Evolutionary conservation across 2,888 invertebrate genomes (phyloP), one percentile per base, ranked within the genome.

Genomic region (Hydrotaea diabolus): DNA sequence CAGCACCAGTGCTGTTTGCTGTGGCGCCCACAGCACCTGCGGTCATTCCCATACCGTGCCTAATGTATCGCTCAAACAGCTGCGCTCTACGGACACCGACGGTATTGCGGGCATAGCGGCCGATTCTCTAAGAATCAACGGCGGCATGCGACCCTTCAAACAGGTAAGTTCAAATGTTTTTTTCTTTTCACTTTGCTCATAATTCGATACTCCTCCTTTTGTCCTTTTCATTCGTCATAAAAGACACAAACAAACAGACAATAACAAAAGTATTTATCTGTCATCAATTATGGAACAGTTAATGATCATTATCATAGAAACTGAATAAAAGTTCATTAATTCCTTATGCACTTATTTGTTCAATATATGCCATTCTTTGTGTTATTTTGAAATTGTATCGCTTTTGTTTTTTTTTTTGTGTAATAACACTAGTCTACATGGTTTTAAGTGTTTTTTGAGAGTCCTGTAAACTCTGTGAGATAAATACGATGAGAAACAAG

Each of bases 81-180:
- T 97, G 79, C 94, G 96, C 87, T 93, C 93, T 75, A 96, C 96
- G 93, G 95, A 95, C 64, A 95, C 95, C 85, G 97, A 97, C 91
- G 97, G 97, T 87, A 97, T 98, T 86, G 98, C 98, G 69, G 97
- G 97, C 91, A 98, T 99, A 90, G 98, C 98, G 23, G 98, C 98
- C 73, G 98, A 98, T 93, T 98, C 98, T 81, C 94, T 98, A 89
- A 94, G 98, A 90, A 97, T 98, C 93, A 98, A 98, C 93, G 99
- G 98, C 87, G 98, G 98, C 90, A 97, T 98, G 95, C 95, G 98
- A 89, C 98, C 97, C 92, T 98, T 98, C 93, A 97, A 97, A 93
- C 98, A 98, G 96, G 97, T 97, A 77, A 71, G 81, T 83, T 31
- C 19, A 11, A 59, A 9, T 72, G 64, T 77, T 26, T 17, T 59